Evolutionary conservation across 2,888 invertebrate species (phyloP).

Genomic region (Mantis religiosa): DNA sequence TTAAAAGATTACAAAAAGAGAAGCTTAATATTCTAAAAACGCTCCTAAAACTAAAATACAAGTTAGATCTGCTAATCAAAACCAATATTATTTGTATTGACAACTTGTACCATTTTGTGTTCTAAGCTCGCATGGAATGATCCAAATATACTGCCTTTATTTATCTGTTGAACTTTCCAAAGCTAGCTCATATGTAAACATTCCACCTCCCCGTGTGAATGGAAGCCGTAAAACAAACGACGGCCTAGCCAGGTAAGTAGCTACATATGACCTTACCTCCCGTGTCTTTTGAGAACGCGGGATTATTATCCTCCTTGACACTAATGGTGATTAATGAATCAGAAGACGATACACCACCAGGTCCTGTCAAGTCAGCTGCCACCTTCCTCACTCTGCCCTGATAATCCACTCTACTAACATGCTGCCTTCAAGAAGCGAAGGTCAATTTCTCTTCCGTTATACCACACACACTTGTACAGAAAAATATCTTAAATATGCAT

Average conservation of each 20-base stretch:
- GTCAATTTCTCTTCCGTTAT: neutral
- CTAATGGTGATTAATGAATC: neutral
- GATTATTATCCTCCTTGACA: neutral
- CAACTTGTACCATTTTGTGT: too few relatives aligned
- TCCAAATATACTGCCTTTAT: too few relatives aligned
- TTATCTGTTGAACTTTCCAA: neutral
- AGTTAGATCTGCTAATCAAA: too few relatives aligned
- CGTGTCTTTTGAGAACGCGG: neutral
- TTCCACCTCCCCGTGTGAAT: neutral
- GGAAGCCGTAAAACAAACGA: neutral
- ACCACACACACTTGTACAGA: too few relatives aligned
- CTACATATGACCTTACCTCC: neutral
- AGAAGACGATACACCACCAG: neutral
- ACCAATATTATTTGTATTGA: too few relatives aligned
- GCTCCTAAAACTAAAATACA: too few relatives aligned
- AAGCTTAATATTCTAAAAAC: too few relatives aligned
- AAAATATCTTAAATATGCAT: too few relatives aligned
- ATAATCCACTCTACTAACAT: neutral
- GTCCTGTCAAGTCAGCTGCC: neutral
- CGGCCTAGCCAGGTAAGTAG: neutral
- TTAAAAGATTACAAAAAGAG: too few relatives aligned
- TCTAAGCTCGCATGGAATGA: too few relatives aligned
- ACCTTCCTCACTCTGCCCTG: neutral
- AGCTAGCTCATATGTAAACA: neutral
- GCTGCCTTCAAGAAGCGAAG: neutral